These are phyloP conservation scores for Lasaia peninsularis DNA, from an alignment of 1,140 invertebrate genomes.

Conservation along the genomic window DNA sequence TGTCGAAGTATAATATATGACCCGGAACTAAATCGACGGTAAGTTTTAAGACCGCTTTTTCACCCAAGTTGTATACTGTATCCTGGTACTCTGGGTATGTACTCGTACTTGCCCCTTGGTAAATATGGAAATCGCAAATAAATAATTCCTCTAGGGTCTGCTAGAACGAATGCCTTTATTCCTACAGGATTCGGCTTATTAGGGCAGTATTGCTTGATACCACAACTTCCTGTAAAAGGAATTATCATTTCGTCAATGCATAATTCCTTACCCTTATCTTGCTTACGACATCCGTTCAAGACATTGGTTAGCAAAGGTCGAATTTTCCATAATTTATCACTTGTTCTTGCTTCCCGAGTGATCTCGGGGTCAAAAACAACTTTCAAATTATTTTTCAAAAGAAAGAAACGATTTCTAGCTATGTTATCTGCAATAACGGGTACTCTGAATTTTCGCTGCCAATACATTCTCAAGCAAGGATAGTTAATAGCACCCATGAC, in stretches of 20 bases:
- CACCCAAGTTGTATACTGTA: neutral
- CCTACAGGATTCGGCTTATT: conserved; percentile 22
- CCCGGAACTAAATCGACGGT: conserved; percentile 4
- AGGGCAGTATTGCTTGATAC: conserved; percentile 20
- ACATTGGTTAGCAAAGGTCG: conserved; percentile 21
- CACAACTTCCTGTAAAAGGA: neutral
- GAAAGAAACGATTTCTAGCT: conserved; percentile 20
- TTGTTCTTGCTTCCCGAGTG: conserved; percentile 6
- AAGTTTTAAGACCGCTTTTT: neutral
- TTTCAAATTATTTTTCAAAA: conserved; percentile 17
- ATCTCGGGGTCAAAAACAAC: conserved; percentile 22
- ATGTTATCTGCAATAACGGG: conserved; percentile 17
- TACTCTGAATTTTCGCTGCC: conserved; percentile 19
- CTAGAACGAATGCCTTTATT: conserved; percentile 21
- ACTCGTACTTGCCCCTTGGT: conserved; percentile 17
- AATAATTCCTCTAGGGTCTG: conserved; percentile 18
- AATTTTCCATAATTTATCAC: conserved; percentile 25
- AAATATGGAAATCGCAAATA: conserved; percentile 19
- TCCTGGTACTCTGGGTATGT: conserved; percentile 16
- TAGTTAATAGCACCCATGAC: too few species aligned
- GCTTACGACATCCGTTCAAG: conserved; percentile 1
- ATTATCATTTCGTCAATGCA: neutral
- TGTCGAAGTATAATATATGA: conserved; percentile 19
- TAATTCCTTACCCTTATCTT: conserved; percentile 5
- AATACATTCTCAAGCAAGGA: conserved; percentile 21